Evolutionary conservation across 2,113 vertebrate genomes (phyloP).

Genomic region (Cynocephalus volans): DNA sequence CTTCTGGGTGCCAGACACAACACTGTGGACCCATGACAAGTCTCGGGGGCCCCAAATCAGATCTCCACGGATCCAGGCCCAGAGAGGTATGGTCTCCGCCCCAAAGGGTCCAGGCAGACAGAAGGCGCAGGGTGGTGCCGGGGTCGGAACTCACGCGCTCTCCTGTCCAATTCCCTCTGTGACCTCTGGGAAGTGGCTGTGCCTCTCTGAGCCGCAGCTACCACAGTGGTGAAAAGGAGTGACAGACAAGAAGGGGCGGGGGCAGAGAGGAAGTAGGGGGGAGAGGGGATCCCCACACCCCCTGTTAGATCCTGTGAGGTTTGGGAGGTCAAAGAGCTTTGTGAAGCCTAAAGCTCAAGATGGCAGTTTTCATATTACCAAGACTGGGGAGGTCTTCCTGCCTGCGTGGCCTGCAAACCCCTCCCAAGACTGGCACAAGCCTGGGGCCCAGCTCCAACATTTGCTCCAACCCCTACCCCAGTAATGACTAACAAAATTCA

Average conservation of each 20-base stretch:
- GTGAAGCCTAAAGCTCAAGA: neutral
- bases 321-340: neutral
- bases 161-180: neutral
- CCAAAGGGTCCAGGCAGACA: neutral
- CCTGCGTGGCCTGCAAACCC: too few species aligned
- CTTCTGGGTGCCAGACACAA: neutral
- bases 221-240: neutral
- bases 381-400: neutral
- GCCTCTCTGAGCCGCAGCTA: neutral
- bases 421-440: neutral
- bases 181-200: fast-evolving
- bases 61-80: neutral
- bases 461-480: neutral
- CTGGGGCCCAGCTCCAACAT: neutral
- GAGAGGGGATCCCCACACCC: neutral
- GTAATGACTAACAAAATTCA: conserved; percentile 25
- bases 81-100: fast-evolving
- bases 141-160: fast-evolving
- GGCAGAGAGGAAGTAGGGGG: neutral
- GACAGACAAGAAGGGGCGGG: neutral
- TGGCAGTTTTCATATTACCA: fast-evolving
- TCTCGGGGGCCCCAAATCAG: neutral
- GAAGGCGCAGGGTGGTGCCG: fast-evolving
- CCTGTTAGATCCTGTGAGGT: neutral
- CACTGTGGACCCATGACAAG: neutral